A percentile compares a stretch with the other conserved stretches of the same genome.
These are phyloP conservation scores for Limenitis arthemis DNA, from an alignment of 2,888 invertebrate species.

Conservation along the genomic window DNA sequence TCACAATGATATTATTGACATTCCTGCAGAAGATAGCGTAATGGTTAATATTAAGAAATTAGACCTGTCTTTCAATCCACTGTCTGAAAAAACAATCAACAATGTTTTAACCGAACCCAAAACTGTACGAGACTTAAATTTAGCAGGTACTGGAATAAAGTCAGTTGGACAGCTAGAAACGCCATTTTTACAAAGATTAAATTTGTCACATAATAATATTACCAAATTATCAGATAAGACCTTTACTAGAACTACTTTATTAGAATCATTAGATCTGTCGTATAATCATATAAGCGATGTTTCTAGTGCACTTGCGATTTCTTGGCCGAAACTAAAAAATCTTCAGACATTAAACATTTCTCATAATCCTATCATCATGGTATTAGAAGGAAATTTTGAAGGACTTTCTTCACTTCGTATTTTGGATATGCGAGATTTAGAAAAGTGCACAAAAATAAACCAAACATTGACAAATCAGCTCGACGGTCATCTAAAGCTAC, in stretches of 20 bases:
- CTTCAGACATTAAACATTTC: constrained; percentile 85
- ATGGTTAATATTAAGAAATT: constrained; percentile 90
- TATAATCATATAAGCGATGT: constrained; percentile 77
- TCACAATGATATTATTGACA: constrained; percentile 81
- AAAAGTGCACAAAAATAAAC: constrained; percentile 78
- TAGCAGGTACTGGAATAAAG: constrained; percentile 85
- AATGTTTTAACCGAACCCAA: constrained; percentile 91
- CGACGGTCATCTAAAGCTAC: constrained; percentile 86
- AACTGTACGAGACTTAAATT: constrained; percentile 84
- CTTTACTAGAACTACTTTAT: constrained; percentile 84
- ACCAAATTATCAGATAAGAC: constrained; percentile 74
- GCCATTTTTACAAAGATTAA: constrained; percentile 85
- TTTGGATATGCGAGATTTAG: constrained; percentile 77
- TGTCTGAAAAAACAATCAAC: constrained; percentile 79
- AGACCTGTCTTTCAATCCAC: constrained; percentile 88
- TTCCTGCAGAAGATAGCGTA: constrained; percentile 88
- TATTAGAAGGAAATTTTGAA: constrained; percentile 84
- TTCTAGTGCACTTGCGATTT: constrained; percentile 72
- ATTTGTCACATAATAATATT: constrained; percentile 84
- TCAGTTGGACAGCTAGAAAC: constrained; percentile 81
- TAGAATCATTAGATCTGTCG: constrained; percentile 85
- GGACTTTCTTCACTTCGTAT: constrained; percentile 76
- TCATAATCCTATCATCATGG: constrained; percentile 83
- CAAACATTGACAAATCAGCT: constrained; percentile 80
- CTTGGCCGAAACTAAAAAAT: constrained; percentile 80